phyloP scores from a whole-genome alignment of 2,888 invertebrate genomes.

The Loripinus fragilis region DNA sequence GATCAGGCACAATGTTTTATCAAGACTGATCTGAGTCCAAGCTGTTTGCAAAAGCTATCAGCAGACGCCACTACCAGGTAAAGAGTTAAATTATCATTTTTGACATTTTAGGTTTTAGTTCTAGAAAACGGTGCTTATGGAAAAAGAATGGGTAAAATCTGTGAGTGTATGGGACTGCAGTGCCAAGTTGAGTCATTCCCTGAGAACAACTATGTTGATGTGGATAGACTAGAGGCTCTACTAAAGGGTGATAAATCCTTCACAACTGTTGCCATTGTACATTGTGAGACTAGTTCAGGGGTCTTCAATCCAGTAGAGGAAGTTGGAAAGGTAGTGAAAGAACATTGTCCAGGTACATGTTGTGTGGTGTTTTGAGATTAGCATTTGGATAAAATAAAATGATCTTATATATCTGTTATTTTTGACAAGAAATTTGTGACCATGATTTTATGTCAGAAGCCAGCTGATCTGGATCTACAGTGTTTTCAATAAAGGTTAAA shows the following conservation, averaged over 20 bases:
- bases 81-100: too few relatives aligned
- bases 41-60: too few relatives aligned
- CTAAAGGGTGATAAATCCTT: constrained; percentile 75
- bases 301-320: constrained; percentile 83
- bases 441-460: too few relatives aligned
- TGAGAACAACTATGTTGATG: constrained; percentile 80
- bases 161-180: constrained; percentile 80
- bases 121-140: constrained; percentile 85
- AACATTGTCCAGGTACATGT: constrained; percentile 75
- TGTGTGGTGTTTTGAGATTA: too few relatives aligned
- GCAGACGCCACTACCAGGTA: too few relatives aligned
- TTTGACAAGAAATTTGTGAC: too few relatives aligned
- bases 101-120: constrained; percentile 82
- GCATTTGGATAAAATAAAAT: too few relatives aligned
- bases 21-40: too few relatives aligned
- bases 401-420: too few relatives aligned
- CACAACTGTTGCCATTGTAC: constrained; percentile 83
- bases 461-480: too few relatives aligned
- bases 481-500: too few relatives aligned
- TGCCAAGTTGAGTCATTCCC: constrained; percentile 79
- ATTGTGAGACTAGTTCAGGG: constrained; percentile 85
- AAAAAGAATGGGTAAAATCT: constrained; percentile 83
- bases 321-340: constrained; percentile 82
- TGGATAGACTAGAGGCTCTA: constrained; percentile 69
- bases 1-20: too few relatives aligned